Percentiles rank a stretch among this genome's conserved stretches.
phyloP scores from a whole-genome alignment of 2,888 invertebrate species.

The Microctonus brassicae region DNA sequence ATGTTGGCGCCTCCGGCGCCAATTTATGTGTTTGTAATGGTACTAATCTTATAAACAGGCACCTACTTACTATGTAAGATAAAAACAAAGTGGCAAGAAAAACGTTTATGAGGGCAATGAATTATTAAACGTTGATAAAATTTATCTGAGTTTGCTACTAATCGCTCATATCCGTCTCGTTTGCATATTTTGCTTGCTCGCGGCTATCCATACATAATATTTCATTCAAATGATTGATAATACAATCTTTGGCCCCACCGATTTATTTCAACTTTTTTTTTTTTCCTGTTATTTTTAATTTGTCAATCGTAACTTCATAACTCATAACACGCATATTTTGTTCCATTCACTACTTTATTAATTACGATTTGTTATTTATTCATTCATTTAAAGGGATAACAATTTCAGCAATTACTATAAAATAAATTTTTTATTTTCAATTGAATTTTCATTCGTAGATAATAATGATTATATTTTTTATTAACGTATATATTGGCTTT shows the following conservation, averaged over 20 bases:
- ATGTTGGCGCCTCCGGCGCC: neutral
- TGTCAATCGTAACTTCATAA: neutral
- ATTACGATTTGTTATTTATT: neutral
- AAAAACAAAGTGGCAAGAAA: neutral
- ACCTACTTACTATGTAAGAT: neutral
- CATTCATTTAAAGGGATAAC: too few species aligned
- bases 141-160: neutral
- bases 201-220: constrained; percentile 1
- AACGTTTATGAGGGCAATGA: constrained; percentile 20
- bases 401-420: too few species aligned
- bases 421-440: too few species aligned
- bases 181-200: neutral
- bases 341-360: neutral
- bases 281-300: neutral
- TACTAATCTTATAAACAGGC: neutral
- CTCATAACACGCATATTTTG: neutral
- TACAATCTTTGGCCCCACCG: constrained; percentile 21
- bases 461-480: too few species aligned
- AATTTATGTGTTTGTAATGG: neutral
- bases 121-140: constrained; percentile 22
- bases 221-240: constrained; percentile 8
- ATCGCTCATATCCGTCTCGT: neutral
- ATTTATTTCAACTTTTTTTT: constrained; percentile 14
- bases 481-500: too few species aligned
- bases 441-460: neutral